Evolutionary conservation across 2,113 vertebrate species (phyloP).

Genomic region (Verasper variegatus): DNA sequence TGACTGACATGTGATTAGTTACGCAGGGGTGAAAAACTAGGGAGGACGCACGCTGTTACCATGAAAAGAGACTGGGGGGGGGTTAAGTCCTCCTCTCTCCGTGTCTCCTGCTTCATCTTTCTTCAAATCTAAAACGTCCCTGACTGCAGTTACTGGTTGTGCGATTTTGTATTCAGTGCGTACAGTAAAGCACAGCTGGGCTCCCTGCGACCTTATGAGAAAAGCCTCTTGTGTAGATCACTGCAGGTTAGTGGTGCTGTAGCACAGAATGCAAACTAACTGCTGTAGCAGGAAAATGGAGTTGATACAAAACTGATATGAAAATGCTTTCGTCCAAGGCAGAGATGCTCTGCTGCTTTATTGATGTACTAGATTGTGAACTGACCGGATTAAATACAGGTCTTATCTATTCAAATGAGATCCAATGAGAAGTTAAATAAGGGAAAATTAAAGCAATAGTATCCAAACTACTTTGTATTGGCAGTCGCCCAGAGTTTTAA

Average conservation of each 20-base stretch:
- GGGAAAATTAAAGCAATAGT: neutral
- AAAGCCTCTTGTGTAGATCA: slow-evolving; percentile 48
- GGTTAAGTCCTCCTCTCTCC: slow-evolving; percentile 40
- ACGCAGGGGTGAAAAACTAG: slow-evolving; percentile 59
- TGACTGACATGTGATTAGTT: slow-evolving; percentile 79
- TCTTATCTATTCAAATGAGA: neutral
- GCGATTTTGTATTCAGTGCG: slow-evolving; percentile 45
- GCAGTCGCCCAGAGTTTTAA: neutral
- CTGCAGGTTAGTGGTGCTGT: slow-evolving; percentile 38
- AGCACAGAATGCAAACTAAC: slow-evolving; percentile 34
- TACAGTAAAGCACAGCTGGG: slow-evolving; percentile 58
- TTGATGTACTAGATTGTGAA: neutral
- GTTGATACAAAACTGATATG: neutral
- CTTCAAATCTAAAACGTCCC: slow-evolving; percentile 67
- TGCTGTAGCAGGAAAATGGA: neutral
- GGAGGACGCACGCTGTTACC: slow-evolving; percentile 48
- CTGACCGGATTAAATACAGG: neutral
- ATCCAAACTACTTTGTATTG: neutral
- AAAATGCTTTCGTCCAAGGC: neutral
- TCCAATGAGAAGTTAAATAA: neutral
- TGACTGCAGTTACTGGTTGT: slow-evolving; percentile 26
- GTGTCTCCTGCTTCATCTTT: slow-evolving; percentile 43
- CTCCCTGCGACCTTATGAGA: slow-evolving; percentile 44
- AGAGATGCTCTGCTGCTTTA: neutral
- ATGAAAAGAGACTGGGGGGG: slow-evolving; percentile 56